Evolutionary conservation across 1,140 invertebrate genomes (phyloP).

Genomic region (Heliconius himera): DNA sequence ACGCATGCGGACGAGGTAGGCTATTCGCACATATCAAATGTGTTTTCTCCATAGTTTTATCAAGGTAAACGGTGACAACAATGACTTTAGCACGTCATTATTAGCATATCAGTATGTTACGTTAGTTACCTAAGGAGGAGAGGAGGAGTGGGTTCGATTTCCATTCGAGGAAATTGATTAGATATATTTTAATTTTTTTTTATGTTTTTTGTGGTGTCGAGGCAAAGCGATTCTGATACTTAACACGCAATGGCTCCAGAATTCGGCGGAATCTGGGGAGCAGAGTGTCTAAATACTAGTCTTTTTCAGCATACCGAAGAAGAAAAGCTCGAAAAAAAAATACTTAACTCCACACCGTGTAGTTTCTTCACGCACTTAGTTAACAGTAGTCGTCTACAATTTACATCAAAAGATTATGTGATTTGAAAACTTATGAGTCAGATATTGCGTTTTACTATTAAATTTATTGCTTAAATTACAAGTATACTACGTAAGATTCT

Average conservation of each 20-base stretch:
- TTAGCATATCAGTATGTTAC: constrained; percentile 34
- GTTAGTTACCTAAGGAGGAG: constrained; percentile 4
- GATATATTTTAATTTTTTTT: no score
- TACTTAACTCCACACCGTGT: background rate
- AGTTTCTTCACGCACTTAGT: constrained; percentile 25
- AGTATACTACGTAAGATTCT: background rate
- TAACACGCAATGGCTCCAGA: no score
- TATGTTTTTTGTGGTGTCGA: no score
- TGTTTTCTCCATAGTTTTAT: constrained; percentile 42
- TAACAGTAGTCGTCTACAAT: constrained; percentile 12
- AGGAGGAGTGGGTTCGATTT: no score
- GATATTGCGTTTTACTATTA: background rate
- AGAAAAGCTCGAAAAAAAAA: no score
- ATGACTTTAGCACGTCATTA: constrained; percentile 29
- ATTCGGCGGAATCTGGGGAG: no score
- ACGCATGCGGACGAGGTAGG: constrained; percentile 36
- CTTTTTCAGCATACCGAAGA: no score
- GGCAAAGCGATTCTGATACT: no score
- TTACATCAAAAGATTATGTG: constrained; percentile 9
- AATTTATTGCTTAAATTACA: background rate
- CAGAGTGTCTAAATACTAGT: no score
- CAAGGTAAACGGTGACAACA: constrained; percentile 33
- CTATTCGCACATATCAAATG: constrained; percentile 42
- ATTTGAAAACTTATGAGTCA: background rate
- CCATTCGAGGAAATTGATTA: no score